Evolutionary conservation across 2,888 invertebrate species (phyloP).

Genomic region (Xanthostigma xanthostigma): DNA sequence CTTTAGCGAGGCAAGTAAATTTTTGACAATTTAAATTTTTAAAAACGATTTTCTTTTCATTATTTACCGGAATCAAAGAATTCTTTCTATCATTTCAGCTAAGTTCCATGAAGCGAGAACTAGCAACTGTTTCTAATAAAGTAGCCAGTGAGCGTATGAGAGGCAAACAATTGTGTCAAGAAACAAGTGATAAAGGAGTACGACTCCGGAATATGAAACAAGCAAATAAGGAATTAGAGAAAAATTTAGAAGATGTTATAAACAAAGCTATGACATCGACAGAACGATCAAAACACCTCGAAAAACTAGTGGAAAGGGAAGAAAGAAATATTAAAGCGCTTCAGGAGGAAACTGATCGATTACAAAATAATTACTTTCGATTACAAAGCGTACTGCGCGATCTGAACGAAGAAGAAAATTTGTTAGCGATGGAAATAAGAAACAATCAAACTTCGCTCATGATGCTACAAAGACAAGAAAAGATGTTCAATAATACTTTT

Average conservation of each 20-base stretch:
- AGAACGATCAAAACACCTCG: slow-evolving; percentile 41
- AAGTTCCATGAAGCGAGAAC: slow-evolving; percentile 32
- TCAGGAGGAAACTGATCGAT: slow-evolving; percentile 30
- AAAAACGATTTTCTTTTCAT: slow-evolving; percentile 8
- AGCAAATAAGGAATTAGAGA: slow-evolving; percentile 25
- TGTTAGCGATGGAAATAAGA: slow-evolving; percentile 32
- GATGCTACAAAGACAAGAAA: slow-evolving; percentile 30
- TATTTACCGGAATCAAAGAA: neutral
- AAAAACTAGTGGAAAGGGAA: slow-evolving; percentile 43
- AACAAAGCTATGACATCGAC: slow-evolving; percentile 37
- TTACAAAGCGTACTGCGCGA: slow-evolving; percentile 32
- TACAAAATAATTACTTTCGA: slow-evolving; percentile 34
- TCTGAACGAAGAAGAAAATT: slow-evolving; percentile 32
- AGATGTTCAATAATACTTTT: slow-evolving; percentile 19
- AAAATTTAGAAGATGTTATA: slow-evolving; percentile 33
- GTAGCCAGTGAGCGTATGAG: slow-evolving; percentile 22
- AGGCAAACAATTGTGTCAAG: slow-evolving; percentile 17
- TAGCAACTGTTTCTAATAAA: slow-evolving; percentile 27
- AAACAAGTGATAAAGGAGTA: slow-evolving; percentile 15
- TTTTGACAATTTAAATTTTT: neutral
- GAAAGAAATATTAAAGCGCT: slow-evolving; percentile 34
- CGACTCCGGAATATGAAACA: slow-evolving; percentile 14
- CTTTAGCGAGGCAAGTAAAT: slow-evolving; percentile 27
- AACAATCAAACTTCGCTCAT: slow-evolving; percentile 31
- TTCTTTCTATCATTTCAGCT: slow-evolving; percentile 22